A percentile compares a stretch with the other conserved stretches of the same genome.
Conservation (phyloP, 2,888 invertebrate species). For the Entomobrya proxima region DNA sequence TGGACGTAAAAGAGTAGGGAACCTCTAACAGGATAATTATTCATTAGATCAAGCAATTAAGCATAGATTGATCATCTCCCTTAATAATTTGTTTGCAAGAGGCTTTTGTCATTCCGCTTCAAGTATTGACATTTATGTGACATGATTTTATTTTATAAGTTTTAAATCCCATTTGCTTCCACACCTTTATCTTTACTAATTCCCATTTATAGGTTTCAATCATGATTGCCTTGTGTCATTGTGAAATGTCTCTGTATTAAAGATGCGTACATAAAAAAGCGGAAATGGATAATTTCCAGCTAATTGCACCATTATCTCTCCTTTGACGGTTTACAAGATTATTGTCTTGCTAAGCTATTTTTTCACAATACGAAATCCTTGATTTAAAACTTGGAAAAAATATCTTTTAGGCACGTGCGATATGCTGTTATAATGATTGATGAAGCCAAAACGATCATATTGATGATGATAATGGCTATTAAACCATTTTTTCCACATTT, state of each 20-base stretch:
- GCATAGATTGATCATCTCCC: too few relatives aligned
- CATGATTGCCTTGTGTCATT: background rate
- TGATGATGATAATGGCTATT: background rate
- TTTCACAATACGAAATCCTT: background rate
- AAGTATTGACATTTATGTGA: background rate
- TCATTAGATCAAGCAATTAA: background rate
- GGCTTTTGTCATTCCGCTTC: background rate
- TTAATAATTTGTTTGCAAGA: background rate
- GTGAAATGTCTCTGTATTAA: too few relatives aligned
- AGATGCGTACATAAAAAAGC: too few relatives aligned
- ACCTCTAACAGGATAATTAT: background rate
- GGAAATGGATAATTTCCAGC: too few relatives aligned
- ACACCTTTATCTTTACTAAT: too few relatives aligned
- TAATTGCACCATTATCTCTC: background rate
- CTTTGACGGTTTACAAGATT: background rate
- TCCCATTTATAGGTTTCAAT: too few relatives aligned
- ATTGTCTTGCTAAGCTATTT: background rate
- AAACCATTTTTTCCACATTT: background rate
- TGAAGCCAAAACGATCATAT: background rate
- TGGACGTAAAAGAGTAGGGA: background rate
- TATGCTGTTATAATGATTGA: background rate
- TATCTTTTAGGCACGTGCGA: background rate
- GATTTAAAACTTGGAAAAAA: background rate
- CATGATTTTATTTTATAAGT: background rate
- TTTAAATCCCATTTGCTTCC: background rate